phyloP scores from a whole-genome alignment of 2,113 vertebrate genomes.

The Manacus vitellinus region DNA sequence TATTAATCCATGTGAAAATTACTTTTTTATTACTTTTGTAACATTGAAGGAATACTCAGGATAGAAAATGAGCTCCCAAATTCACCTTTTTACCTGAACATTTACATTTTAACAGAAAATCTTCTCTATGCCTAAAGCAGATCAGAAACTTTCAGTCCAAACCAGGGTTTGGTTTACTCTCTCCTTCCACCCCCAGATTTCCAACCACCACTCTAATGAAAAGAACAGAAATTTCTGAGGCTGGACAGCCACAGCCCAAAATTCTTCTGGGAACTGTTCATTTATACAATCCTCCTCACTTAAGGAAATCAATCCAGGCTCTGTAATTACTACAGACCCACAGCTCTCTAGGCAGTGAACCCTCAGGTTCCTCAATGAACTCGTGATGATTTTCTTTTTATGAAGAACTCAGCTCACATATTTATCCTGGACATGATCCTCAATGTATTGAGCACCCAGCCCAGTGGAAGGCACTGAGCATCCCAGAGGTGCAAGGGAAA shows the following conservation, averaged over 20 bases:
- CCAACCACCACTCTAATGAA: neutral
- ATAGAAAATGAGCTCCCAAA: neutral
- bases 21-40: neutral
- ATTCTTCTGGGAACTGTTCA: neutral
- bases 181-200: neutral
- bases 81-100: neutral
- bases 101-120: neutral
- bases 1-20: neutral
- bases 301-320: neutral
- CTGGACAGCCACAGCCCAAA: neutral
- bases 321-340: neutral
- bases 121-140: neutral
- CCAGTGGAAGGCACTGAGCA: neutral
- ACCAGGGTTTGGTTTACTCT: neutral
- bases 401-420: neutral
- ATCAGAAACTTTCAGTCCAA: neutral
- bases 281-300: neutral
- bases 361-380: neutral
- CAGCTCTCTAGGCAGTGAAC: neutral
- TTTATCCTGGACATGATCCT: neutral
- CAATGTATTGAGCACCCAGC: neutral
- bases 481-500: neutral
- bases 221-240: neutral
- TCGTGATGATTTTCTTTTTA: neutral
- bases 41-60: neutral